Base-by-base conservation (phyloP, 2,797 vertebrate genomes). In the Choloepus didactylus region DNA sequence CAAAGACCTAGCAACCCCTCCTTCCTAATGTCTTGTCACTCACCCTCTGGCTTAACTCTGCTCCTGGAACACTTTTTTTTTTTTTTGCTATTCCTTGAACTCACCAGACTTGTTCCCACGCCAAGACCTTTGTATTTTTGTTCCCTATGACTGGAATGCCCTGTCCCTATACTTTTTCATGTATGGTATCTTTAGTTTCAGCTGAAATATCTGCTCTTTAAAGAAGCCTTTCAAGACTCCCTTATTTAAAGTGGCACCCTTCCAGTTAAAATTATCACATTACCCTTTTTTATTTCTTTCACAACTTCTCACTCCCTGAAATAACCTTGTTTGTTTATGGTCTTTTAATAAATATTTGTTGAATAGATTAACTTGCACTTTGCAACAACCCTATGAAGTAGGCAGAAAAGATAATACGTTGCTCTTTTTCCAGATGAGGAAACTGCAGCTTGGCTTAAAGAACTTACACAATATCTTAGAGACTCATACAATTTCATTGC, bases 311-410 rank as follows among this genome's bases (percentile, higher is more conserved):
- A 75, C 5, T 88, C n/a, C 9, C 29, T 44, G 21, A 95, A 90
- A 88, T 69, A 82, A 89, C 73, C 66, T 87, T 60, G 89, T 6
- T 69, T 83, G 21, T 59, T 85, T 76, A 92, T 90, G 87, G n/a
- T 79, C 19, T 75, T 96, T 80, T 67, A 92, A 92, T 84, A 95
- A 84, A 85, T 75, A 92, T 56, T 15, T 94, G 60, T 41, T 96
- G 64, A 87, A 64, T n/a, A 38, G 16, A 56, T 89, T 15, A 93
- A 77, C 64, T 1, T 92, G 41, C 92, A 90, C 66, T 46, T 87
- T 72, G 80, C 79, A 96, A 93, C 6, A 75, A 77, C 0, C 25
- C 15, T 77, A 25, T 80, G 76, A 92, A 92, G 29, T 62, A 38
- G 8, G 79, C 66, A 87, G 51, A 91, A 67, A n/a, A 67, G 29